phyloP scores from a whole-genome alignment of 2,888 invertebrate genomes.

The Hypercompe scribonia region DNA sequence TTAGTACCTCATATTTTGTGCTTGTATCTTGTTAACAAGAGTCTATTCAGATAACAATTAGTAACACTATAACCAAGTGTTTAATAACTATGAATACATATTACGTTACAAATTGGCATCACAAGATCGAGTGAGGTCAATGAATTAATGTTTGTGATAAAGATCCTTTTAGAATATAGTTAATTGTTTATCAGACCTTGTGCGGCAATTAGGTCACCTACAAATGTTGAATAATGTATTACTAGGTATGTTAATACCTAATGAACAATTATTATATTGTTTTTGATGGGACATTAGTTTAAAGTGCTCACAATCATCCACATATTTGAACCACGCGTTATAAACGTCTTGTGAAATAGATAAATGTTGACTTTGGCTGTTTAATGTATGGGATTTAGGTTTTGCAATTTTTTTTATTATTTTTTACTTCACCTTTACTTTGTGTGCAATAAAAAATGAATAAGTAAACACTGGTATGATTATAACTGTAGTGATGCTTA shows the following conservation, averaged over 20 bases:
- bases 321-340: too few species aligned
- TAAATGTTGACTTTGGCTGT: too few species aligned
- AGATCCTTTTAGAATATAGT: conserved; percentile 11
- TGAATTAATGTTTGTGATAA: conserved; percentile 20
- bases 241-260: conserved; percentile 13
- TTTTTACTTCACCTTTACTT: too few species aligned
- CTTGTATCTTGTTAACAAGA: background rate
- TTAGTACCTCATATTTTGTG: background rate
- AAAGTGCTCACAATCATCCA: too few species aligned
- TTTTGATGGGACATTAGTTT: too few species aligned
- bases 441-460: too few species aligned
- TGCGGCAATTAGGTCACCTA: conserved; percentile 20
- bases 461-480: too few species aligned
- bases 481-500: too few species aligned
- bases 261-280: conserved; percentile 6
- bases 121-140: conserved; percentile 5
- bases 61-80: background rate
- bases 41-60: background rate
- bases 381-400: too few species aligned
- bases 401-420: too few species aligned
- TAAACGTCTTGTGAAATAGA: too few species aligned
- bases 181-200: conserved; percentile 21
- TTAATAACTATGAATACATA: background rate
- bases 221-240: conserved; percentile 13
- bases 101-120: background rate